phyloP scores from a whole-genome alignment of 2,113 vertebrate species.

The Platichthys stellatus region DNA sequence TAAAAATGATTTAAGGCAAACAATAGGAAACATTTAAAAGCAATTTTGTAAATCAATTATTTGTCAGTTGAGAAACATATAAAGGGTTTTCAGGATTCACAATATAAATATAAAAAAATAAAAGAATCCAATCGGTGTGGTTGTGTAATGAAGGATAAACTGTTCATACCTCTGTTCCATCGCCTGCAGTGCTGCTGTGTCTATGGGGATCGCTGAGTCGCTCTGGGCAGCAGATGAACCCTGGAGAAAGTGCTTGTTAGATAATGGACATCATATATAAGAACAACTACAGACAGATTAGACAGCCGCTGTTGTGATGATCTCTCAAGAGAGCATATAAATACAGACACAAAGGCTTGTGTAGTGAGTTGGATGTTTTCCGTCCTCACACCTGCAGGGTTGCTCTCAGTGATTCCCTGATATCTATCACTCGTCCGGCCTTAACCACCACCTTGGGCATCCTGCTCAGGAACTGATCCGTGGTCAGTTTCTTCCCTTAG shows the following conservation, averaged over 20 bases:
- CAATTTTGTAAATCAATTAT: not conserved
- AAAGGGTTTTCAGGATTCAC: not conserved
- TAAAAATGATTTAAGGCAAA: no score
- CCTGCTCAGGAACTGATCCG: conserved; percentile 81
- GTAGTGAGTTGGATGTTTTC: not conserved
- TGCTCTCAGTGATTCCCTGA: conserved; percentile 73
- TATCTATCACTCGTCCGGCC: conserved; percentile 75
- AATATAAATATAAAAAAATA: not conserved
- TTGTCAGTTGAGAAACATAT: not conserved
- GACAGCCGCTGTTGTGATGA: no score
- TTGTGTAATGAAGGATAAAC: not conserved
- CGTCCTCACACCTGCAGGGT: conserved; percentile 81
- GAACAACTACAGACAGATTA: no score
- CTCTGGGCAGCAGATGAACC: conserved; percentile 59
- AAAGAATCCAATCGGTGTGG: not conserved
- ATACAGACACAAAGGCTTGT: not conserved
- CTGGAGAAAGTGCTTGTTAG: conserved; percentile 66
- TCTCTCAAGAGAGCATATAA: no score
- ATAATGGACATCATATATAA: not conserved
- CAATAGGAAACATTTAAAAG: not conserved
- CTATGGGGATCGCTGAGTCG: conserved; percentile 73
- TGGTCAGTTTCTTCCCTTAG: conserved; percentile 61
- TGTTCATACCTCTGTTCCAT: conserved; percentile 72
- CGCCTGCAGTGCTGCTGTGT: conserved; percentile 77
- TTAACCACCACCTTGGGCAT: conserved; percentile 80